phyloP scores from a whole-genome alignment of 2,888 invertebrate genomes.

The Tinea pellionella region DNA sequence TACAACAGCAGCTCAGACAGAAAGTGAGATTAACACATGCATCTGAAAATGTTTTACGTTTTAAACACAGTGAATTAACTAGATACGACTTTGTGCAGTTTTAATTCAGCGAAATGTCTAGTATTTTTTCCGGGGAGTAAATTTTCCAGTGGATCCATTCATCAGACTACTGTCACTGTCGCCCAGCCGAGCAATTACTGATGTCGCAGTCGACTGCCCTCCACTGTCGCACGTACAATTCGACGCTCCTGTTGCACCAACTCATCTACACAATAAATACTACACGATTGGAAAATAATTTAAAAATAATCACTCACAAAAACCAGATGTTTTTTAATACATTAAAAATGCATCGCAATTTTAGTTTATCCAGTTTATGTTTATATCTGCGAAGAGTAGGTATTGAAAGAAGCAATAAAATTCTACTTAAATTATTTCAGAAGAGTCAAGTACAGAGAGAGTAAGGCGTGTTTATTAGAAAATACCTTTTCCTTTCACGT shows the following conservation, averaged over 20 bases:
- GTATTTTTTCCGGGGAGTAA: constrained; percentile 39
- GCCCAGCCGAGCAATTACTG: constrained; percentile 55
- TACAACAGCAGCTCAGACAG: no score
- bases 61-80: constrained; percentile 16
- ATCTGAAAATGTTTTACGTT: neutral
- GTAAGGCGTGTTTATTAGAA: constrained; percentile 38
- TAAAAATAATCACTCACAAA: neutral
- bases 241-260: neutral
- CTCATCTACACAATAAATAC: neutral
- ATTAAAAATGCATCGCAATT: no score
- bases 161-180: constrained; percentile 53
- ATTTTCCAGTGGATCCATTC: constrained; percentile 51
- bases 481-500: constrained; percentile 41
- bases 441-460: constrained; percentile 5
- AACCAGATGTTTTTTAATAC: no score
- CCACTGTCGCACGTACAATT: constrained; percentile 16
- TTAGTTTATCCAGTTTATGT: no score
- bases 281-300: neutral
- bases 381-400: no score
- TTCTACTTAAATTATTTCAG: neutral
- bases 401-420: constrained; percentile 5
- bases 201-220: constrained; percentile 52
- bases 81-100: constrained; percentile 27
- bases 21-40: neutral
- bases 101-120: constrained; percentile 52